Percentiles rank a stretch among this genome's conserved stretches.
Evolutionary conservation across 2,113 vertebrate genomes (phyloP).

Genomic region (Podilymbus podiceps): DNA sequence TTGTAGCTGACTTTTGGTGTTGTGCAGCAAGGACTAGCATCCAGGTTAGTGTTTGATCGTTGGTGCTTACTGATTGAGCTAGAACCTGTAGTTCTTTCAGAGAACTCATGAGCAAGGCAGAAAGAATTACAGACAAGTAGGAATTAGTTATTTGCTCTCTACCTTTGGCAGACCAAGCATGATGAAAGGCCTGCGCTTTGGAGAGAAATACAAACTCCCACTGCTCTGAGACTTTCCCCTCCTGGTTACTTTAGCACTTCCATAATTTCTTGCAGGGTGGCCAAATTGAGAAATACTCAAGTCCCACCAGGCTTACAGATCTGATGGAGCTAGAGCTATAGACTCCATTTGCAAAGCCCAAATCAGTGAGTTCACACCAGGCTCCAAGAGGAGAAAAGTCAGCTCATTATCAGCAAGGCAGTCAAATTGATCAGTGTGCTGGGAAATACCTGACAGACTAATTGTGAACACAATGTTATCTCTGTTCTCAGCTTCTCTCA

Average conservation of each 20-base stretch:
- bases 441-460: not conserved
- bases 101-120: not conserved
- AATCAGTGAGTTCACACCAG: not conserved
- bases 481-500: not conserved
- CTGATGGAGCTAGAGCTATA: not conserved
- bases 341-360: not conserved
- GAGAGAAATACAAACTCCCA: not conserved
- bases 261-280: not conserved
- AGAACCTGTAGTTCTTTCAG: not conserved
- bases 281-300: not conserved
- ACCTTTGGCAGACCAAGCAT: not conserved
- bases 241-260: not conserved
- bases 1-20: not conserved
- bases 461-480: not conserved
- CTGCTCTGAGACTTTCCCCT: not conserved
- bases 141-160: not conserved
- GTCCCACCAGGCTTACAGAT: not conserved
- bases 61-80: not conserved
- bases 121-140: not conserved
- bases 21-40: not conserved
- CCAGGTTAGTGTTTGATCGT: not conserved
- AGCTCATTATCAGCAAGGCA: not conserved
- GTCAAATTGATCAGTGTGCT: not conserved
- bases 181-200: not conserved
- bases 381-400: not conserved